Base-by-base conservation (phyloP, 2,797 vertebrate genomes). In the Myripristis murdjan region DNA sequence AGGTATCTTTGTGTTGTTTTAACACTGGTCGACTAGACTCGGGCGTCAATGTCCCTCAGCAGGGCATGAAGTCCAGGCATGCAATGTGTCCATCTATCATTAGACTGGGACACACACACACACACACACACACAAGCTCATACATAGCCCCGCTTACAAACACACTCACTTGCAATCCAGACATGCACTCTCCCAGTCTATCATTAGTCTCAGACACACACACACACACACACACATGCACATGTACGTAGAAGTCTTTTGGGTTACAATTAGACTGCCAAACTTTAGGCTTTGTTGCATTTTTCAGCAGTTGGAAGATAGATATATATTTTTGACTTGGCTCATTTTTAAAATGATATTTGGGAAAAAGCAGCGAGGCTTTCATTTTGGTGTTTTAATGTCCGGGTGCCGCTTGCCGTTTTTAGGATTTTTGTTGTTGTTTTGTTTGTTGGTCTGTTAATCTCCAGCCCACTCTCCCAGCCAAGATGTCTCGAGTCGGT, bases 301-400 rank as follows among this genome's bases (percentile, higher is more conserved):
- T 37, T 33, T 22, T 33, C 46, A 69, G 2, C 60, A 58, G 33
- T 56, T 76, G 16, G 58, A 41, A 6, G 33, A 12, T 24, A 5
- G 41, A 47, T 47, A 12, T 12, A 18, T 47, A 24, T 64, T 18
- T 18, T 12, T n/a, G 28, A 49, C 14, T 52, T 39, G 46, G 44
- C 44, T 54, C 46, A 1, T 4, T 47, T 59, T 33, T 22, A 1
- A 41, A 59, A 33, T 22, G 20, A 58, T 52, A 55, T 59, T 64
- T 65, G 58, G 12, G 53, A 16, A 46, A n/a, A n/a, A n/a, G n/a
- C n/a, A n/a, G n/a, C n/a, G 31, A 0, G 49, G n/a, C 33, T 28
- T 44, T 39, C 26, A 22, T 39, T 4, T 22, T n/a, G 62, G 12
- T 4, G 24, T 64, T 52, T 33, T 8, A 44, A n/a, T 35, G 1